Base-by-base conservation (phyloP, 2,797 vertebrate species). In the Myripristis murdjan region DNA sequence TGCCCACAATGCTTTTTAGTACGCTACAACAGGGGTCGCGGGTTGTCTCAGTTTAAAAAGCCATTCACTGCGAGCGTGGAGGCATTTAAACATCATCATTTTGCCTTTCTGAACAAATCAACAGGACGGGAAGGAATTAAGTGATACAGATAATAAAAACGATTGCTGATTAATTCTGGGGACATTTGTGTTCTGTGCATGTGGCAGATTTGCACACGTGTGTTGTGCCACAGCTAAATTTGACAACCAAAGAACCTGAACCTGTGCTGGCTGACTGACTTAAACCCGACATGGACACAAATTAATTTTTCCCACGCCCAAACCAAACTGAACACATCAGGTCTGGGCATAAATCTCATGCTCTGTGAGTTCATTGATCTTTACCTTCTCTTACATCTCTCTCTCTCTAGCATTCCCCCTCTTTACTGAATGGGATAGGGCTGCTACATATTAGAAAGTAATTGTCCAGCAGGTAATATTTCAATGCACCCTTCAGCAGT, bases 401-500 rank as follows among this genome's bases (percentile, higher is more conserved):
- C n/a, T n/a, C n/a, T n/a, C n/a, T n/a, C n/a, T n/a, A n/a, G n/a
- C n/a, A n/a, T n/a, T n/a, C n/a, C n/a, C n/a, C 12, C 39, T 43
- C 3, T 14, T 4, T 43, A 15, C 3, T 43, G 12, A 3, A 43
- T 14, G 39, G 15, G 39, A 43, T 43, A 14, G 12, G 12, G 2
- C 46, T 22, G 46, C 11, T 48, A 3, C n/a, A 18, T 15, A 46
- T 39, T 33, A 61, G 47, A 59, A 41, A 69, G 37, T 57, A 26
- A 61, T 74, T 71, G 52, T 35, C 41, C 55, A 52, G 53, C 35
- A 48, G 60, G 57, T 35, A 57, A 58, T n/a, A 28, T 66, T 62
- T 43, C 62, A 65, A 59, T 54, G 58, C 23, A 48, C n/a, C 52
- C 54, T 31, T 49, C 28, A 57, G 43, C 11, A 47, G 28, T 49